Evolutionary conservation across 2,797 vertebrate genomes (phyloP).

Genomic region (Anolis apletophallus): DNA sequence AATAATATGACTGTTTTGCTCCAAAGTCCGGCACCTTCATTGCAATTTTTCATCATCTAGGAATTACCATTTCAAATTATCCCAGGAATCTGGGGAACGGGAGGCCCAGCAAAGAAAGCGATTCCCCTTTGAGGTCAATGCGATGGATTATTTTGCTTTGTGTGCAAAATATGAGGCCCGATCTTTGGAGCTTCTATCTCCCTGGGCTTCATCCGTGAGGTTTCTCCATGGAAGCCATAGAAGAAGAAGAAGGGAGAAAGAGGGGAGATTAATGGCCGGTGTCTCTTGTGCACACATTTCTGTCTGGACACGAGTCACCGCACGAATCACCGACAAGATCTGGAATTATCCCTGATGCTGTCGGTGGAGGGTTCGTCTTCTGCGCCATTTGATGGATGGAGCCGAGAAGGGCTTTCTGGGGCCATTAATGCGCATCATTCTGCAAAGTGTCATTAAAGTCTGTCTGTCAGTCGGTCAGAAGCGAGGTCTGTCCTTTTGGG

Average conservation of each 20-base stretch:
- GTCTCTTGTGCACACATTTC: constrained; percentile 78
- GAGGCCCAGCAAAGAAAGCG: constrained; percentile 50
- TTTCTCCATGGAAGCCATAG: constrained; percentile 74
- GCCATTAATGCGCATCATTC: constrained; percentile 83
- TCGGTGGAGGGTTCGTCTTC: constrained; percentile 81
- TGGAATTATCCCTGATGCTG: constrained; percentile 84
- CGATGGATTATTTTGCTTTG: constrained; percentile 45
- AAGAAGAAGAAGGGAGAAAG: constrained; percentile 66
- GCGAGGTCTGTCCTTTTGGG: constrained; percentile 75
- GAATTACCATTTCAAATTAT: not conserved
- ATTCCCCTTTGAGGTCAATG: constrained; percentile 18
- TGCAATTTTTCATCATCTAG: constrained; percentile 56
- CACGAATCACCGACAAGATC: constrained; percentile 85
- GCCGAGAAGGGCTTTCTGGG: constrained; percentile 81
- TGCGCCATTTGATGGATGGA: constrained; percentile 81
- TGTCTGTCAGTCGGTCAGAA: constrained; percentile 78
- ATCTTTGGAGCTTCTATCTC: constrained; percentile 71
- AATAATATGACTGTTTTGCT: constrained; percentile 51
- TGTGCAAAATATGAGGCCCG: constrained; percentile 41
- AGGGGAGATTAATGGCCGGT: constrained; percentile 82
- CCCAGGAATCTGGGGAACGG: constrained; percentile 32
- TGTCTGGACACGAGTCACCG: constrained; percentile 77
- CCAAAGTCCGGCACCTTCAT: constrained; percentile 54
- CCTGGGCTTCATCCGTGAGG: constrained; percentile 72
- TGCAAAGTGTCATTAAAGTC: constrained; percentile 84